Evolutionary conservation across 2,888 invertebrate species (phyloP), one percentile per base, ranked within the genome.

Genomic region (Ephialtes manifestator): DNA sequence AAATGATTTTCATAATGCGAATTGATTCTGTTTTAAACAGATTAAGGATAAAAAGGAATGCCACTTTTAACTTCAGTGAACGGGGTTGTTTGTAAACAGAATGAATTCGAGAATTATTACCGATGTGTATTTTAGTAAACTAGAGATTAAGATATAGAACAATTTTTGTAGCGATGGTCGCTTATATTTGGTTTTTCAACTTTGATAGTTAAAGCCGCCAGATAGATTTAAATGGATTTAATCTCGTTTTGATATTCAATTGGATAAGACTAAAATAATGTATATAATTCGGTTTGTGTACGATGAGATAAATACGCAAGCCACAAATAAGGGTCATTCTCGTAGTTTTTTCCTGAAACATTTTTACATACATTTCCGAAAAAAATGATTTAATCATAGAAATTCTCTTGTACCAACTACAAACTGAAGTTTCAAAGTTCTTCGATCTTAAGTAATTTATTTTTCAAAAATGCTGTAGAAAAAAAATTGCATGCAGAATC

Each of bases 101-200:
- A 31, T 60, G 77, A 60, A 31, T 55, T 68, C 35, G 53, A 71
- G 65, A 82, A 76, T 72, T 31, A 79, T 65, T 68, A 80, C 77
- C 81, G 87, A 88, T 88, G 87, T 88, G 88, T 88, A 88, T 88
- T 87, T 88, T 71, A 53, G 74, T 86, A 81, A 81, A 81, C 65
- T 83, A 85, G 58, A 39, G 63, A 67, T 80, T 46, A 78, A 81
- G 71, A 77, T 87, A 84, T 84, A 87, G 67, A n/a, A 76, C 72
- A 65, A 53, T 82, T 70, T 24, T 63, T 70, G 18, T 60, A 28
- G 43, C 11, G 46, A 65, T 67, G 18, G 8, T 65, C 18, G 39
- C 31, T 24, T 2, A 48, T 65, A 10, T 8, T 65, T 11, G 65
- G 20, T n/a, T 20, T 81, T 78, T 51, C 63, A 74, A 70, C 63